These are phyloP conservation scores for Acleris emargana DNA, from an alignment of 2,888 invertebrate genomes.

Conservation along the genomic window DNA sequence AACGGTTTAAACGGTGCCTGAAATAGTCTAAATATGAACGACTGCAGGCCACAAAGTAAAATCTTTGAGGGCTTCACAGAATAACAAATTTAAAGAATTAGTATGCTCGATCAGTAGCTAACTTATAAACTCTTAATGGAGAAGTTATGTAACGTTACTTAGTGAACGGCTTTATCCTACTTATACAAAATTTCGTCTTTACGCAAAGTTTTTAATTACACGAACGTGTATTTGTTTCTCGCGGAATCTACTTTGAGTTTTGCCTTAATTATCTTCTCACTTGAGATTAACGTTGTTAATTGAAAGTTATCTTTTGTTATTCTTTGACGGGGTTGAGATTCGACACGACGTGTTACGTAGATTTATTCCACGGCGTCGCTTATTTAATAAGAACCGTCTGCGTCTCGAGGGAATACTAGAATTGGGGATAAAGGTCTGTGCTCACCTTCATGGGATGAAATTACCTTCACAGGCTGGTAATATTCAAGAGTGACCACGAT, in stretches of 20 bases:
- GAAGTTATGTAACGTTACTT: constrained; percentile 30
- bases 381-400: neutral
- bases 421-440: neutral
- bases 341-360: neutral
- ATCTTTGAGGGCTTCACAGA: constrained; percentile 20
- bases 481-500: no score
- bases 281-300: constrained; percentile 21
- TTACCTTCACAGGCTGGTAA: no score
- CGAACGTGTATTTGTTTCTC: constrained; percentile 29
- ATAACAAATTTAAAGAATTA: constrained; percentile 27
- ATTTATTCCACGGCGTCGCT: neutral
- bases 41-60: constrained; percentile 10
- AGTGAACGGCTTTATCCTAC: constrained; percentile 23
- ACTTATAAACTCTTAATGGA: constrained; percentile 34
- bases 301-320: constrained; percentile 28
- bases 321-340: constrained; percentile 4
- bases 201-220: constrained; percentile 32
- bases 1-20: neutral
- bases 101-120: constrained; percentile 29
- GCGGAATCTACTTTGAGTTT: constrained; percentile 28
- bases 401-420: neutral
- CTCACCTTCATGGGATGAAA: neutral
- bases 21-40: constrained; percentile 12
- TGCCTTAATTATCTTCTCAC: constrained; percentile 19
- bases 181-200: constrained; percentile 30